Evolutionary conservation across 2,797 vertebrate genomes (phyloP).

Genomic region (Linurgus olivaceus): DNA sequence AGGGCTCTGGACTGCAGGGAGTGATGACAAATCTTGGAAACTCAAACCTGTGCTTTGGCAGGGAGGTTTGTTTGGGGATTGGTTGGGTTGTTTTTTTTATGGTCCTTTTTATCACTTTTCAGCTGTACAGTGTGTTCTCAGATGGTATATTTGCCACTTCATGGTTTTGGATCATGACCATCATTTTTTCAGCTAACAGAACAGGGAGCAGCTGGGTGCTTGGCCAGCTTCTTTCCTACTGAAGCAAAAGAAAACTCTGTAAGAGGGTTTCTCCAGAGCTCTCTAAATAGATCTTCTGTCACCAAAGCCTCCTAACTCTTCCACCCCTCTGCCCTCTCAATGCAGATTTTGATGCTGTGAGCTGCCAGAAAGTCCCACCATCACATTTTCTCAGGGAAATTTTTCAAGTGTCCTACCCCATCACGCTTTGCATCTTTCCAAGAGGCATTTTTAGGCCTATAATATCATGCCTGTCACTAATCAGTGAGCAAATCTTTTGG

Average conservation of each 20-base stretch:
- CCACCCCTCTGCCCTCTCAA: neutral
- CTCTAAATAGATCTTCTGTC: neutral
- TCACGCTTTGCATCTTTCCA: neutral
- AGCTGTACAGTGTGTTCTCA: neutral
- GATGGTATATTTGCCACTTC: neutral
- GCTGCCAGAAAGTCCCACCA: neutral
- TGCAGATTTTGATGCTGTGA: neutral
- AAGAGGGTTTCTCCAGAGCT: neutral
- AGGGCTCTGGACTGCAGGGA: neutral
- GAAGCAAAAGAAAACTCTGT: neutral
- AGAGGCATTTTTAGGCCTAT: neutral
- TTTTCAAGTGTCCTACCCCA: neutral
- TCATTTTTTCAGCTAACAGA: constrained; percentile 4
- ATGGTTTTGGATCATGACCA: neutral
- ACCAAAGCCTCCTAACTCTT: neutral
- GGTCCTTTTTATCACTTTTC: neutral
- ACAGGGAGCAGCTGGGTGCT: neutral
- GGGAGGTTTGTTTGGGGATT: neutral
- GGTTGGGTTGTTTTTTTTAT: neutral
- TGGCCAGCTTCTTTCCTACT: neutral
- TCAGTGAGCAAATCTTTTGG: neutral
- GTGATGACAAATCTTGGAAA: constrained; percentile 6
- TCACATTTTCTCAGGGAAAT: neutral
- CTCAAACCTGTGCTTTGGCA: neutral
- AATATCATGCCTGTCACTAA: neutral